Conservation (phyloP, 2,797 vertebrate genomes). For the Eulemur rubriventer region DNA sequence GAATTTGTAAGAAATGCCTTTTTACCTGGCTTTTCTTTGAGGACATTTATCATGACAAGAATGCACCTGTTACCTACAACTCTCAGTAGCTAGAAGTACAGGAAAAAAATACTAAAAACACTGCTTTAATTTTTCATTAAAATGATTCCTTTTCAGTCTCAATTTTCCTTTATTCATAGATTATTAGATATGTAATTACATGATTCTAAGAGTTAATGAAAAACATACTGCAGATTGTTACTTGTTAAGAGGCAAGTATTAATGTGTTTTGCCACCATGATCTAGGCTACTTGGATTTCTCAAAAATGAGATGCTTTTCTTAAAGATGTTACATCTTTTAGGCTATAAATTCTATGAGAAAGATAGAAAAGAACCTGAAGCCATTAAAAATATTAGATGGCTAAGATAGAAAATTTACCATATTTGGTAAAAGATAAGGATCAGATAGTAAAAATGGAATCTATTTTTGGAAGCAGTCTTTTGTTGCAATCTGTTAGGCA, state of each 20-base stretch:
- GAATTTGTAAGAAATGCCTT: neutral
- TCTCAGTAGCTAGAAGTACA: neutral
- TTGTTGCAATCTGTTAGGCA: conserved; percentile 68
- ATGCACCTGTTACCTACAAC: neutral
- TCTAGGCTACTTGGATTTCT: neutral
- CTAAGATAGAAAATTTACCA: conserved; percentile 35
- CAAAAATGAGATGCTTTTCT: neutral
- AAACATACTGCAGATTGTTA: neutral
- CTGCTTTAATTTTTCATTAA: conserved; percentile 7
- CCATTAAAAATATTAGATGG: conserved; percentile 24
- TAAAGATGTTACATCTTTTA: neutral
- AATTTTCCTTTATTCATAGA: neutral
- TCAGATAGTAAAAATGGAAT: conserved; percentile 60
- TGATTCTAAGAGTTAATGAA: neutral
- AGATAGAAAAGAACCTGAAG: conserved; percentile 15
- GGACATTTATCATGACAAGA: neutral
- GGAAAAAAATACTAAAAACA: neutral
- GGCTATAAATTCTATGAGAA: conserved; percentile 34
- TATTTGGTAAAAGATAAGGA: conserved; percentile 63
- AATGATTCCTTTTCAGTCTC: neutral
- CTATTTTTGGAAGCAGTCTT: conserved; percentile 66
- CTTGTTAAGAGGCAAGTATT: neutral
- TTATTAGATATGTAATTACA: neutral
- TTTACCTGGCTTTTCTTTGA: neutral
- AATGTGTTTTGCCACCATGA: neutral